Evolutionary conservation across 2,888 invertebrate species (phyloP).

Genomic region (Scaptomyza tumidula): DNA sequence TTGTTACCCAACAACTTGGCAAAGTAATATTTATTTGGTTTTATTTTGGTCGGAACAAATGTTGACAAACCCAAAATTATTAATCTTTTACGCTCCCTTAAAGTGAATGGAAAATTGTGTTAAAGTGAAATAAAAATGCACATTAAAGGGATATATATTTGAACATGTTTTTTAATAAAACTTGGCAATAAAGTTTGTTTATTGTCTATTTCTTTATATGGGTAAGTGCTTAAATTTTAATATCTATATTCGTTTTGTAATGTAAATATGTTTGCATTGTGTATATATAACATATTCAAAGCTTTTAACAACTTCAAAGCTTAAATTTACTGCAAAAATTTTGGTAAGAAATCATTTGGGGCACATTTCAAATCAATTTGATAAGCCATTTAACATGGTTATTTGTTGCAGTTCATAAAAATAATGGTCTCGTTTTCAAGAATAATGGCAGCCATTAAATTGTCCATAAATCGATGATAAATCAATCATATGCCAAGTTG

Average conservation of each 20-base stretch:
- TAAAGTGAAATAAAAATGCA: background rate
- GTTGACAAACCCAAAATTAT: slow-evolving; percentile 2
- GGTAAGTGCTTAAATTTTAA: too few relatives aligned
- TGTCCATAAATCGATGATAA: slow-evolving; percentile 35
- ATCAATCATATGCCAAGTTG: slow-evolving; percentile 53
- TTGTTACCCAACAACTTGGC: slow-evolving; percentile 32
- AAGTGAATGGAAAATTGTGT: background rate
- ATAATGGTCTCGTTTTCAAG: background rate
- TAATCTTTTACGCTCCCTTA: background rate
- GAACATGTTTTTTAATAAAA: too few relatives aligned
- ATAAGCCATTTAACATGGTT: slow-evolving; percentile 16
- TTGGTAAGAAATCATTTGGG: background rate
- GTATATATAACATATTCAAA: background rate
- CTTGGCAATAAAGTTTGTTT: too few relatives aligned
- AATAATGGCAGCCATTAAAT: slow-evolving; percentile 17
- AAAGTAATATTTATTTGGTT: background rate
- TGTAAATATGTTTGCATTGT: too few relatives aligned
- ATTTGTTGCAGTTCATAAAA: slow-evolving; percentile 22
- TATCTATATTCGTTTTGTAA: too few relatives aligned
- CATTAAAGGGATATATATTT: too few relatives aligned
- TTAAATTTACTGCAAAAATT: background rate
- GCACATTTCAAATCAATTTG: slow-evolving; percentile 10
- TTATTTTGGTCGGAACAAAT: background rate
- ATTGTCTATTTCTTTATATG: too few relatives aligned
- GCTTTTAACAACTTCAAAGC: background rate